These are phyloP conservation scores for Melipona bicolor DNA, from an alignment of 2,888 invertebrate species.

Conservation along the genomic window DNA sequence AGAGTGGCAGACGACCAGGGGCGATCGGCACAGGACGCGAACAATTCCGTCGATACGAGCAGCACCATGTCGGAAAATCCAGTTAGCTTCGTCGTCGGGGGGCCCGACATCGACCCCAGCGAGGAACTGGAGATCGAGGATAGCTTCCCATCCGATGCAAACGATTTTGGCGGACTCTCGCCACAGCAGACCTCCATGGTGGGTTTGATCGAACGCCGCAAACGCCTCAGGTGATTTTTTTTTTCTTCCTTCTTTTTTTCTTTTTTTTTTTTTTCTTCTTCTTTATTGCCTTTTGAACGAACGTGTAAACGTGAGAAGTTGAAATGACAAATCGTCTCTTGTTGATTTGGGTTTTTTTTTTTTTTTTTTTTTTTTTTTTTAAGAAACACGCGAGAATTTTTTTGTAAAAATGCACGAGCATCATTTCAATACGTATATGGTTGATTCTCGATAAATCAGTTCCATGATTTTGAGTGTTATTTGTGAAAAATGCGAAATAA, in stretches of 20 bases:
- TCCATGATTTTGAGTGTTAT: too few relatives aligned
- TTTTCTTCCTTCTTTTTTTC: constrained; percentile 14
- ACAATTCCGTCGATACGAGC: constrained; percentile 4
- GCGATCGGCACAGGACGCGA: constrained; percentile 45
- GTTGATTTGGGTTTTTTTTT: background rate
- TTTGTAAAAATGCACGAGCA: too few relatives aligned
- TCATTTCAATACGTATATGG: too few relatives aligned
- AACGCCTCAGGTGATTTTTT: constrained; percentile 83
- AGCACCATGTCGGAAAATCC: constrained; percentile 76
- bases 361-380: too few relatives aligned
- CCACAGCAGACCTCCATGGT: constrained; percentile 72
- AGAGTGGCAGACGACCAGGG: constrained; percentile 40
- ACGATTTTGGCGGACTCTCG: constrained; percentile 66
- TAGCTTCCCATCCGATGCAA: constrained; percentile 78
- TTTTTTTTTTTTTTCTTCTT: background rate
- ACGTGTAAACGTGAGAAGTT: background rate
- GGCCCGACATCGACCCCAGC: constrained; percentile 68
- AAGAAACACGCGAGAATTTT: too few relatives aligned
- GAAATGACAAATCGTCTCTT: background rate
- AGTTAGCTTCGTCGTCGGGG: constrained; percentile 82
- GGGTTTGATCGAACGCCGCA: constrained; percentile 84
- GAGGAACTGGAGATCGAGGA: constrained; percentile 80
- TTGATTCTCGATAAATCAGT: too few relatives aligned
- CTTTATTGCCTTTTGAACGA: background rate
- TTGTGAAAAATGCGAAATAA: too few relatives aligned